Conservation (phyloP, 1,140 invertebrate genomes). For the Periplaneta americana region DNA sequence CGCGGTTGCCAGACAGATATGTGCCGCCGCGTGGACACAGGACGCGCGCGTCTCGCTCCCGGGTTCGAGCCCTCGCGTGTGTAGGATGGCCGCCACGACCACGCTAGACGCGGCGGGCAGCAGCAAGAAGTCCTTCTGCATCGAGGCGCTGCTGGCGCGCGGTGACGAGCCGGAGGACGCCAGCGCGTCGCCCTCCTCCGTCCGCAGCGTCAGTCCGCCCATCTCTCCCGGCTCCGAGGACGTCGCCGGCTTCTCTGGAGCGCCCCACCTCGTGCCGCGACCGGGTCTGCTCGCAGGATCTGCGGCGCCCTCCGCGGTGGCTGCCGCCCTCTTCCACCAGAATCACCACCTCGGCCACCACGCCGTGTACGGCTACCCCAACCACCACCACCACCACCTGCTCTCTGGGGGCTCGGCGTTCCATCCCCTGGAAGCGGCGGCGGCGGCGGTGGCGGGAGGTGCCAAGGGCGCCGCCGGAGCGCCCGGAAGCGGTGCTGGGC, state of each 20-base stretch:
- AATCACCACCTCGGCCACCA: not conserved
- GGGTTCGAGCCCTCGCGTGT: not conserved
- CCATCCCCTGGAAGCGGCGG: conserved; percentile 13
- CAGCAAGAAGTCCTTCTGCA: conserved; percentile 5
- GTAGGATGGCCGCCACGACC: not conserved
- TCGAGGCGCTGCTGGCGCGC: conserved; percentile 14
- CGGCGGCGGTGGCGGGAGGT: not conserved
- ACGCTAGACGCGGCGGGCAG: not conserved
- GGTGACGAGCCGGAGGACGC: conserved; percentile 7
- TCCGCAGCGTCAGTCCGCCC: conserved; percentile 23
- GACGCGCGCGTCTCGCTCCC: not conserved
- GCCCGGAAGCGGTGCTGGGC: not conserved
- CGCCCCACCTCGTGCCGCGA: conserved; percentile 9
- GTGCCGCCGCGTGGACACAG: not conserved
- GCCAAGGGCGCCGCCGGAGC: no score
- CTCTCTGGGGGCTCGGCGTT: conserved; percentile 7
- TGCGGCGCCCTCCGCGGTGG: not conserved
- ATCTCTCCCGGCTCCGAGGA: conserved; percentile 28
- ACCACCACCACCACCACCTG: not conserved
- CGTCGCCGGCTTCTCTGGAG: not conserved
- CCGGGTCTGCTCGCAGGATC: not conserved
- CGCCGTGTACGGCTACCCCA: not conserved
- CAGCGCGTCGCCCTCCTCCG: not conserved
- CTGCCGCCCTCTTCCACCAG: not conserved
- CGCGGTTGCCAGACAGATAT: not conserved